phyloP scores from a whole-genome alignment of 1,140 invertebrate species.

The Aporrectodea caliginosa region DNA sequence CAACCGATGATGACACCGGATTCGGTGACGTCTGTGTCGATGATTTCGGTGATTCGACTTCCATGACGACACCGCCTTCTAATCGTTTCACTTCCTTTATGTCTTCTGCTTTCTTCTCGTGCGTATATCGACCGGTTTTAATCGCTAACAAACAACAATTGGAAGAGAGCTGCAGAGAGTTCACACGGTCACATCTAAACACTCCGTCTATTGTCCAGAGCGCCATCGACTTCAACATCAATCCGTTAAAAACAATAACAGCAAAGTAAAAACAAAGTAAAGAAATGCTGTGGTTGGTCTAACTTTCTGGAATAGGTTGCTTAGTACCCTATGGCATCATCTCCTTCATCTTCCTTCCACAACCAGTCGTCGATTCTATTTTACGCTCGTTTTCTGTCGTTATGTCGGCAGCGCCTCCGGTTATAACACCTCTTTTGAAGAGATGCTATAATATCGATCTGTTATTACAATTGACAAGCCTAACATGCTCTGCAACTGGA shows the following conservation, averaged over 20 bases:
- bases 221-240: not conserved
- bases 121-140: constrained; percentile 21
- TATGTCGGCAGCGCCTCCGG: too few relatives aligned
- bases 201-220: not conserved
- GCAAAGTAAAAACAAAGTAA: not conserved
- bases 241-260: not conserved
- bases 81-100: constrained; percentile 20
- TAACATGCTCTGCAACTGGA: too few relatives aligned
- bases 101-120: constrained; percentile 23
- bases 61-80: not conserved
- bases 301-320: too few relatives aligned
- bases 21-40: not conserved
- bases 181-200: not conserved
- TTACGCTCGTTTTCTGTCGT: too few relatives aligned
- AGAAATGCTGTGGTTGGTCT: not conserved
- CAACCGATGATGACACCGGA: not conserved
- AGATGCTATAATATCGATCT: too few relatives aligned
- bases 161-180: not conserved
- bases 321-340: not conserved
- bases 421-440: too few relatives aligned
- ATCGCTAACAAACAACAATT: constrained; percentile 5
- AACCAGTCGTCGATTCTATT: not conserved
- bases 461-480: too few relatives aligned
- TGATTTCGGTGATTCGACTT: not conserved
- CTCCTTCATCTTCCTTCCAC: not conserved